Base-by-base conservation (phyloP, 2,888 invertebrate genomes). In the Hyposoter didymator region DNA sequence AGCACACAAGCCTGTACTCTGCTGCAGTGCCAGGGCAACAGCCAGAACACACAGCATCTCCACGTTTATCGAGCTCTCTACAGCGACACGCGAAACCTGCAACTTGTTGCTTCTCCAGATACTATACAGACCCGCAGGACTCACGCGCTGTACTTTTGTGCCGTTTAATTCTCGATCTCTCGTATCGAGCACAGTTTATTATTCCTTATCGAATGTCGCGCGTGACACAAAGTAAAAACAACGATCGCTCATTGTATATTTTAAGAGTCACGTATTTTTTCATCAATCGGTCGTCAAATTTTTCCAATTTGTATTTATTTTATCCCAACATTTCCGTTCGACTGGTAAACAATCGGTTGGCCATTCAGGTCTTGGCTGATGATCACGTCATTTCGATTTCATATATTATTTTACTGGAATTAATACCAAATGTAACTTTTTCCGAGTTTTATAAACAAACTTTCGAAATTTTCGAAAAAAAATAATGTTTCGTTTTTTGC, bases 91-190 rank as follows among this genome's bases (percentile, higher is more conserved):
- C 86, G 89, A 89, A 88, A 67, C 89, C 89, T 82, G 88, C 90
- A 90, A 91, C 91, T 91, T 91, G 91, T 91, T 91, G 91, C 92
- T 90, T 85, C 86, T 74, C n/a, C 43, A 43, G 32, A 69, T 32
- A n/a, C n/a, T n/a, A 67, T 17, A 73, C 17, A 59, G 28, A 22
- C 32, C 45, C 43, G 4, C 14, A 55, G 49, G 17, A 67, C 22
- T 55, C 17, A 66, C 39, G n/a, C 55, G 39, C 52, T 22, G 69
- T 43, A 52, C 75, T 32, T 75, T 47, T 22, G 14, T 39, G 35
- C 43, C 59, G 55, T 72, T 62, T 70, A 73, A 64, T n/a, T 55
- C 69, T 39, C 62, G 32, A 74, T 55, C n/a, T 12, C 49, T 8
- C 39, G 28, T 73, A 39, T 64, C 73, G 4, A 47, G n/a, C 6